Conservation (phyloP, 2,797 vertebrate genomes). For the Hemibagrus guttatus region DNA sequence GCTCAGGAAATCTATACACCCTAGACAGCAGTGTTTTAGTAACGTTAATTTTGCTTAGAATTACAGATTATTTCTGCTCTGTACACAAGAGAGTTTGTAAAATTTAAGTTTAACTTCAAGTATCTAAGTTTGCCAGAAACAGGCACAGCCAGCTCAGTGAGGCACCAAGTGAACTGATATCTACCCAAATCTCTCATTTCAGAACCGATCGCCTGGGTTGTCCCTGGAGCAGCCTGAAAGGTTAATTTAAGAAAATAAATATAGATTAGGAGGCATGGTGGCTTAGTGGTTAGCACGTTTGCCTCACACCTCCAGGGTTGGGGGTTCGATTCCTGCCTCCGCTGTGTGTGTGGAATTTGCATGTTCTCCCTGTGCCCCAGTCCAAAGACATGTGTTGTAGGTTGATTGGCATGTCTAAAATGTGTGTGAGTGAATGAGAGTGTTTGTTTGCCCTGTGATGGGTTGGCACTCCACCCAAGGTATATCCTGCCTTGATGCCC, state of each 20-base stretch:
- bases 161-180: neutral
- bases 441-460: too few relatives aligned
- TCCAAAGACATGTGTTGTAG: too few relatives aligned
- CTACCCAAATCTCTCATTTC: neutral
- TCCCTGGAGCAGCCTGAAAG: neutral
- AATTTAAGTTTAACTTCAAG: neutral
- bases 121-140: neutral
- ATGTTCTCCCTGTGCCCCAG: too few relatives aligned
- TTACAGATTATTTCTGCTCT: neutral
- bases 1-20: neutral
- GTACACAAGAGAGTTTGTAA: neutral
- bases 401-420: too few relatives aligned
- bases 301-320: too few relatives aligned
- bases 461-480: too few relatives aligned
- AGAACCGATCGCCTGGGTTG: neutral
- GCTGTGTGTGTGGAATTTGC: too few relatives aligned
- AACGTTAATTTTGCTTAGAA: neutral
- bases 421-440: too few relatives aligned
- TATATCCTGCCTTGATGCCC: too few relatives aligned
- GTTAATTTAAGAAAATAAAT: neutral
- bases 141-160: neutral
- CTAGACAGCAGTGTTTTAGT: neutral
- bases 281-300: too few relatives aligned
- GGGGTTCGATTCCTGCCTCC: too few relatives aligned
- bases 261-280: too few relatives aligned